A percentile compares a stretch with the other conserved stretches of the same genome.
Evolutionary conservation across 2,888 invertebrate genomes (phyloP).

Genomic region (Oscheius sp.): DNA sequence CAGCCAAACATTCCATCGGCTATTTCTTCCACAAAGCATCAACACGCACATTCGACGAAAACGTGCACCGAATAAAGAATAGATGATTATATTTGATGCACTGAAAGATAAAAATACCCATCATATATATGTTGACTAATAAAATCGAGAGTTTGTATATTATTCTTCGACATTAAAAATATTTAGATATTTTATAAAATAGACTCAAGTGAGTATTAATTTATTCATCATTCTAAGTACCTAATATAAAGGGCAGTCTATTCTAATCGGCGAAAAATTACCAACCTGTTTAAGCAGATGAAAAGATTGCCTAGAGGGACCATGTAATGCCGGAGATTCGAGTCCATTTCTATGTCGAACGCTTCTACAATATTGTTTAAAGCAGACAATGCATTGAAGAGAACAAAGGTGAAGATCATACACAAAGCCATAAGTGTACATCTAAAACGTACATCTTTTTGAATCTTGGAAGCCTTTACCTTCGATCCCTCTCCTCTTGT

Average conservation of each 20-base stretch:
- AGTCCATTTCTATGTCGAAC: slow-evolving; percentile 43
- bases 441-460: slow-evolving; percentile 32
- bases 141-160: too few species aligned
- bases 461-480: slow-evolving; percentile 32
- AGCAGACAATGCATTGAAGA: slow-evolving; percentile 57
- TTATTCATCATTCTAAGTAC: not conserved
- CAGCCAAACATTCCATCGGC: slow-evolving; percentile 54
- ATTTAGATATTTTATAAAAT: too few species aligned
- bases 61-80: slow-evolving; percentile 65
- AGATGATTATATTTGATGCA: slow-evolving; percentile 69
- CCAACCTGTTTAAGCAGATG: slow-evolving; percentile 68
- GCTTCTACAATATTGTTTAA: slow-evolving; percentile 62
- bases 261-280: not conserved
- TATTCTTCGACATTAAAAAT: too few species aligned
- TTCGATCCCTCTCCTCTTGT: slow-evolving; percentile 59
- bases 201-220: too few species aligned
- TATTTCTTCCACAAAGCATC: slow-evolving; percentile 57
- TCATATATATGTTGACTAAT: too few species aligned
- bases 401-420: slow-evolving; percentile 63
- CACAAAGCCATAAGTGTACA: slow-evolving; percentile 68
- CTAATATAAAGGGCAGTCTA: not conserved
- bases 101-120: slow-evolving; percentile 39
- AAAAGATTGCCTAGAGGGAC: slow-evolving; percentile 63
- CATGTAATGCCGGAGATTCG: slow-evolving; percentile 38
- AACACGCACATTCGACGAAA: slow-evolving; percentile 64